These are phyloP conservation scores for Nibea coibor DNA, from an alignment of 2,113 vertebrate species.

Conservation along the genomic window DNA sequence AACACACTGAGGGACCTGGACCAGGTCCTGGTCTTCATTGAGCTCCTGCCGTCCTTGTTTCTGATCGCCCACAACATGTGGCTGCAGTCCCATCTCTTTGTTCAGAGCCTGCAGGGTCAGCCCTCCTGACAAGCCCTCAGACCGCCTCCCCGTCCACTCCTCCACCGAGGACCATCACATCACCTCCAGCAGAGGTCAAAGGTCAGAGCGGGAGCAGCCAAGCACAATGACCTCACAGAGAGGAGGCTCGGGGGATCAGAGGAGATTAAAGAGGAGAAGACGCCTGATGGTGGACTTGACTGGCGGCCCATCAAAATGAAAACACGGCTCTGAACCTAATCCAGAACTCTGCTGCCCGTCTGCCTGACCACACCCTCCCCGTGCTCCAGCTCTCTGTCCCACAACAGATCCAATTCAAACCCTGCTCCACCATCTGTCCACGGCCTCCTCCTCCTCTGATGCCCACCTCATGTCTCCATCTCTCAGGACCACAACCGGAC, in stretches of 20 bases:
- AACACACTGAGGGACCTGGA: neutral
- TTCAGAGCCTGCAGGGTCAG: neutral
- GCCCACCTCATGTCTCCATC: no score
- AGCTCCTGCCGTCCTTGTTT: neutral
- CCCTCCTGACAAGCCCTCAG: neutral
- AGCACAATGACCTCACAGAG: constrained; percentile 23
- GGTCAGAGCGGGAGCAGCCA: constrained; percentile 44
- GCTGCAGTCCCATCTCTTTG: neutral
- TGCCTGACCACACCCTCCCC: no score
- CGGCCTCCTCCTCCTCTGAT: no score
- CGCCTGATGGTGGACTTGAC: neutral
- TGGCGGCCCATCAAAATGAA: neutral
- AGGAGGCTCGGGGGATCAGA: neutral
- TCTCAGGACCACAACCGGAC: no score
- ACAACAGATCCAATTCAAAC: no score
- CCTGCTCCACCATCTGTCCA: no score
- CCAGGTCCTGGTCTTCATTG: neutral
- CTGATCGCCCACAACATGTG: neutral
- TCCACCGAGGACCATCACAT: neutral
- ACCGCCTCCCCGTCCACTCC: neutral
- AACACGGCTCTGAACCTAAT: no score
- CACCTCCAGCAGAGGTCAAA: constrained; percentile 47
- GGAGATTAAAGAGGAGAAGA: neutral
- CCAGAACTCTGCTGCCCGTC: no score
- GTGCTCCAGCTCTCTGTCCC: no score